Evolutionary conservation across 2,797 vertebrate species (phyloP).

Genomic region (Diplodus sargus): DNA sequence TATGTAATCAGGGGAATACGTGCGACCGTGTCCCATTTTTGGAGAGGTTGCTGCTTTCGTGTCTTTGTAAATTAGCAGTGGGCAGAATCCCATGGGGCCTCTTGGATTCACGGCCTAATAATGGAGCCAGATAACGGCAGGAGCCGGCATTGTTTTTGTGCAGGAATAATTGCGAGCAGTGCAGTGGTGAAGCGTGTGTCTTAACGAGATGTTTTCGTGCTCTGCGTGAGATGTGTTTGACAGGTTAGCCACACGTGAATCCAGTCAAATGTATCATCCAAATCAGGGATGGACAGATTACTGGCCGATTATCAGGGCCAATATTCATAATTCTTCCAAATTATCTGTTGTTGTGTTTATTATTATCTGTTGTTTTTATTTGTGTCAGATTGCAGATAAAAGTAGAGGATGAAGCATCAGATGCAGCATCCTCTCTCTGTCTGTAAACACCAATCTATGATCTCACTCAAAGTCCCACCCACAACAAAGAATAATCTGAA

Average conservation of each 20-base stretch:
- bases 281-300: not conserved
- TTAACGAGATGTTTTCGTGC: constrained; percentile 1
- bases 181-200: constrained; percentile 1
- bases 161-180: constrained; percentile 10
- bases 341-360: no score
- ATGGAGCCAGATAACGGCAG: constrained; percentile 26
- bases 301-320: no score
- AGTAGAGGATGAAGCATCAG: no score
- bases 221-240: constrained; percentile 1
- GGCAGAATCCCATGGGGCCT: constrained; percentile 23
- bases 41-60: constrained; percentile 35
- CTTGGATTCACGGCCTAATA: constrained; percentile 36
- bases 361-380: no score
- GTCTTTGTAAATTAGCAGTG: constrained; percentile 57
- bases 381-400: no score
- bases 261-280: not conserved
- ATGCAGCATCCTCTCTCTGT: no score
- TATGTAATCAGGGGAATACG: constrained; percentile 53
- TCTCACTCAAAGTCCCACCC: no score
- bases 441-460: no score
- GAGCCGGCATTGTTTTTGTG: constrained; percentile 11
- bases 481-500: no score
- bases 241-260: not conserved
- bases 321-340: no score
- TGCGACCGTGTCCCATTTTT: constrained; percentile 39